Base-by-base conservation (phyloP, 1,140 invertebrate genomes). In the Campodea augens region DNA sequence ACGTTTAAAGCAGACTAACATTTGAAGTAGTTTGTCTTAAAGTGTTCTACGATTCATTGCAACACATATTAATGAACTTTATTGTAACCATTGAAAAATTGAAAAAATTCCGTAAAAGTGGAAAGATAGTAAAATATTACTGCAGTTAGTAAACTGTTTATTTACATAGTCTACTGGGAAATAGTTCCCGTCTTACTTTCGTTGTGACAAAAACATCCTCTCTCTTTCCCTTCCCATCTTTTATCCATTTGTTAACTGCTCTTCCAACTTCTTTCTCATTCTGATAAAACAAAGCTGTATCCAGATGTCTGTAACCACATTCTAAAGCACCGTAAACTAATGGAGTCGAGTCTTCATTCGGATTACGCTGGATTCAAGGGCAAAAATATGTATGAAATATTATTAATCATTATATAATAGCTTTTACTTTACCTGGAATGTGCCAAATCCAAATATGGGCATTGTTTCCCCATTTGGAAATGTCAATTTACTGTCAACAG, bases 241-340 rank as follows among this genome's bases (percentile, higher is more conserved):
- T 13, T 4, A 64, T 48, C 44, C 51, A 55, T 2, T 54, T 50
- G 15, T 55, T 41, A 15, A 62, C 40, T 15, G 52, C 60, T 5
- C 47, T 32, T 1, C 64, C 63, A 13, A 65, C 55, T 2, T 41
- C 52, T n/a, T 49, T 46, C 38, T 65, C 62, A 23, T 55, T 62
- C 19, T 48, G 47, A 51, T 66, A 64, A n/a, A 53, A 46, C 39
- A 45, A 57, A 5, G 63, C 63, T 19, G 58, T 61, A 52, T 66
- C 63, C 32, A 65, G 55, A 45, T 54, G 55, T 1, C 64, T 55
- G 41, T 65, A 65, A 4, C 63, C 64, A 12, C 51, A 38, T 12
- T 61, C 55, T 36, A 66, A 47, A 19, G 62, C 63, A n/a, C n/a
- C n/a, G n/a, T n/a, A n/a, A n/a, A n/a, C n/a, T n/a, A n/a, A n/a